phyloP scores from a whole-genome alignment of 2,113 vertebrate species.

The Todiramphus chloris region DNA sequence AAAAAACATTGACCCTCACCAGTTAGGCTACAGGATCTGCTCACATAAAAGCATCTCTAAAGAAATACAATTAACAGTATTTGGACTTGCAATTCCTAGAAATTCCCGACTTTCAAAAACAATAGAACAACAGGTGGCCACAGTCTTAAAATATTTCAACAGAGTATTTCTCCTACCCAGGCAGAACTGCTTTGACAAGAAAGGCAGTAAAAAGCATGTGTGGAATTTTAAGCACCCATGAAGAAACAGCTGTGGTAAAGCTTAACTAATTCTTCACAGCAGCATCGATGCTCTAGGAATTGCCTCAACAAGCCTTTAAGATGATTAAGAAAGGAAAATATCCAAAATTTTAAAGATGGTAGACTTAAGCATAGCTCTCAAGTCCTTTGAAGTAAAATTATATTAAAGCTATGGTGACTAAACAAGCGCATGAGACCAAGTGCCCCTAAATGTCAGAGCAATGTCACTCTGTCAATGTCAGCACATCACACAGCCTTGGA shows the following conservation, averaged over 20 bases:
- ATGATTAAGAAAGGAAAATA: background rate
- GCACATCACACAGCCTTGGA: background rate
- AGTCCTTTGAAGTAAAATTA: background rate
- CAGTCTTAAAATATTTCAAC: background rate
- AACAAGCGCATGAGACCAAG: background rate
- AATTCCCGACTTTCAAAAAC: background rate
- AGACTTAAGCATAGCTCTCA: background rate
- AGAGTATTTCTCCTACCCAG: background rate
- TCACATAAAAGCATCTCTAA: background rate
- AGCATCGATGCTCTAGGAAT: background rate
- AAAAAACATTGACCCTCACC: background rate
- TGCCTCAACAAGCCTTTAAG: background rate
- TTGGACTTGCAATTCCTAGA: conserved; percentile 6
- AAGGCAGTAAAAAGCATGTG: background rate
- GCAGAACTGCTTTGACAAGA: conserved; percentile 1
- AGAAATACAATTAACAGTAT: background rate
- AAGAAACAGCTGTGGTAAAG: conserved; percentile 43
- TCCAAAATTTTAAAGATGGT: background rate
- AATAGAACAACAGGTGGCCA: background rate
- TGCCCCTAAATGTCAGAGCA: background rate
- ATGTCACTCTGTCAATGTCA: background rate
- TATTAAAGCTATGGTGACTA: background rate
- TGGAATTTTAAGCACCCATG: conserved; percentile 33
- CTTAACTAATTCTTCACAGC: conserved; percentile 8
- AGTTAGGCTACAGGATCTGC: background rate